phyloP scores from a whole-genome alignment of 2,888 invertebrate species.

The Andricus curvator region DNA sequence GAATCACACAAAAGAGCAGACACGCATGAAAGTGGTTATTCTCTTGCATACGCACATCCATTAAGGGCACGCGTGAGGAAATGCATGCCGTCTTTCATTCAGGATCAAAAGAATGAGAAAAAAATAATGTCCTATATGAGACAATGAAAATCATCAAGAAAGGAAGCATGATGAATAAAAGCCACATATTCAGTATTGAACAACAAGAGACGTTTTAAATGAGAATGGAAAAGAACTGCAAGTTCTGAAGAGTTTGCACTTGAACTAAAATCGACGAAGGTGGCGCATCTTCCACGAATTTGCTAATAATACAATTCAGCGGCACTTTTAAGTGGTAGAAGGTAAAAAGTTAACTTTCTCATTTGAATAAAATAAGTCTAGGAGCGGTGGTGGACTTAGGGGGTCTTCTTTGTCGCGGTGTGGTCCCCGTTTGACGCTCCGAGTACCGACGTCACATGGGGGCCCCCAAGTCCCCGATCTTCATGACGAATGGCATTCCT shows the following conservation, averaged over 20 bases:
- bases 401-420: conserved; percentile 34
- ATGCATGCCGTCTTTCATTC: background rate
- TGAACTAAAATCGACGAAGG: conserved; percentile 11
- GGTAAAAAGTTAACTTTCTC: conserved; percentile 34
- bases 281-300: conserved; percentile 26
- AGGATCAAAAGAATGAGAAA: conserved; percentile 16
- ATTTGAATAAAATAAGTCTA: conserved; percentile 39
- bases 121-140: background rate
- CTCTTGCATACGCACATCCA: conserved; percentile 3
- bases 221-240: background rate
- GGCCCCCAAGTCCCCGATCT: background rate
- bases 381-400: conserved; percentile 10
- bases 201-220: background rate
- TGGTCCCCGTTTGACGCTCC: conserved; percentile 8
- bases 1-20: conserved; percentile 14
- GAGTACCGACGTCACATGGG: conserved; percentile 5
- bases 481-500: conserved; percentile 23
- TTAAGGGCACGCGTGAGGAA: conserved; percentile 7
- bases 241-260: background rate
- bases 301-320: conserved; percentile 27
- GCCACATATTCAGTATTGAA: background rate
- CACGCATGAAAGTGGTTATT: conserved; percentile 23
- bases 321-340: conserved; percentile 27
- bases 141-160: background rate
- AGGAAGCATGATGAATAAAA: background rate